phyloP scores from a whole-genome alignment of 2,113 vertebrate species.

The Prolemur simus region DNA sequence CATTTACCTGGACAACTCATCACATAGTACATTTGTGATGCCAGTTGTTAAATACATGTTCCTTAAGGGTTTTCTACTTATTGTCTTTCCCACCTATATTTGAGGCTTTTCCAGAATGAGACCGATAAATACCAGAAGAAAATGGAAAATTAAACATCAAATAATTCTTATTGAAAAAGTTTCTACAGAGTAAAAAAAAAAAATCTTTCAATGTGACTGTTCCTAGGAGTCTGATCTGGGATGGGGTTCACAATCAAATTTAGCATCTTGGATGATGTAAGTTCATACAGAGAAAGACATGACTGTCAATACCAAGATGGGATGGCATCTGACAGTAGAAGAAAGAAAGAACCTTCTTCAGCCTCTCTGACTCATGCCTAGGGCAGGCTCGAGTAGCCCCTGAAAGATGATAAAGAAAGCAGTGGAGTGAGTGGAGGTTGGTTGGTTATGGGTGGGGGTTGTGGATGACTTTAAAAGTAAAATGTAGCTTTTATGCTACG shows the following conservation, averaged over 20 bases:
- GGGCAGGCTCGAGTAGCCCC: background rate
- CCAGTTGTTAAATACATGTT: background rate
- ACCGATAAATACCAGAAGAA: background rate
- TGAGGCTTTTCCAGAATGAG: background rate
- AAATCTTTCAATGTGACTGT: background rate
- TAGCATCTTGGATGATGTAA: background rate
- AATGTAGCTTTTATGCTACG: background rate
- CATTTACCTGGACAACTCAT: background rate
- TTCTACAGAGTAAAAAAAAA: background rate
- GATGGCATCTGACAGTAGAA: background rate
- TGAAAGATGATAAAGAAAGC: background rate
- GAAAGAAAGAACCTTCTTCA: background rate
- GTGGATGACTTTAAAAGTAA: background rate
- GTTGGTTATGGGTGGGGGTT: rapidly evolving
- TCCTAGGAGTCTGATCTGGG: background rate
- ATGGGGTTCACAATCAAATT: background rate
- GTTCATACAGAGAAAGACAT: background rate
- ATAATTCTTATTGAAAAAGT: background rate
- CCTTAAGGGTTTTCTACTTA: background rate
- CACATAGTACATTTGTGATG: background rate
- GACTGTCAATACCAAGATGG: background rate
- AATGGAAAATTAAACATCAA: background rate
- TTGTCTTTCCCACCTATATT: background rate
- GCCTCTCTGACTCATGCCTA: background rate
- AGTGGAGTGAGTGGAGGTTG: no score